Conservation (phyloP, 2,888 invertebrate species). For the Synergus japonicus region DNA sequence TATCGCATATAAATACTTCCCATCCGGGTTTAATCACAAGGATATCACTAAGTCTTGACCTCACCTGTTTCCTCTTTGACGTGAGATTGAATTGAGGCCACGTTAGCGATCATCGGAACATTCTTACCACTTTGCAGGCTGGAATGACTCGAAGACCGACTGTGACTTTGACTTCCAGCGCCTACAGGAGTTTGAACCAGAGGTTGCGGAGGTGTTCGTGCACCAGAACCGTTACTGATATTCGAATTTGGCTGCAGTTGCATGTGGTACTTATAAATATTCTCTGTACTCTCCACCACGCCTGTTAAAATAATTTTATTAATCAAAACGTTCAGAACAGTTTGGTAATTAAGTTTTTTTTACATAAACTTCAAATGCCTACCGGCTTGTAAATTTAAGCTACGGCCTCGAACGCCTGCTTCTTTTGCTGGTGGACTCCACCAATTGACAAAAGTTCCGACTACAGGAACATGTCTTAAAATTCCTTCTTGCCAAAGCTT, state of each 20-base stretch:
- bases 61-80: slow-evolving; percentile 67
- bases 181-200: slow-evolving; percentile 84
- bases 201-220: slow-evolving; percentile 84
- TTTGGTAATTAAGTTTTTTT: background rate
- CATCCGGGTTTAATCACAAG: slow-evolving; percentile 8
- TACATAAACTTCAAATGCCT: slow-evolving; percentile 40
- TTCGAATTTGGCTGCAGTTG: slow-evolving; percentile 83
- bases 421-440: slow-evolving; percentile 93
- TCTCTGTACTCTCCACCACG: slow-evolving; percentile 89
- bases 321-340: slow-evolving; percentile 13
- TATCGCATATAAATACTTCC: slow-evolving; percentile 9
- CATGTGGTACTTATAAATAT: slow-evolving; percentile 90
- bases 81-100: slow-evolving; percentile 59
- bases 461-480: slow-evolving; percentile 94
- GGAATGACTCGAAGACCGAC: slow-evolving; percentile 82
- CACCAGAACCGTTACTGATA: slow-evolving; percentile 79
- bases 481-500: slow-evolving; percentile 96
- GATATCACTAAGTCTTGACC: slow-evolving; percentile 65
- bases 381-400: slow-evolving; percentile 84
- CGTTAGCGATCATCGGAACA: slow-evolving; percentile 60
- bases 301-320: slow-evolving; percentile 79
- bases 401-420: slow-evolving; percentile 88
- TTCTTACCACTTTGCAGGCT: slow-evolving; percentile 74
- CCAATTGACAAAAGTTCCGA: slow-evolving; percentile 97
- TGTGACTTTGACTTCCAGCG: slow-evolving; percentile 79